phyloP scores from a whole-genome alignment of 2,797 vertebrate genomes.

The Uromys caudimaculatus region DNA sequence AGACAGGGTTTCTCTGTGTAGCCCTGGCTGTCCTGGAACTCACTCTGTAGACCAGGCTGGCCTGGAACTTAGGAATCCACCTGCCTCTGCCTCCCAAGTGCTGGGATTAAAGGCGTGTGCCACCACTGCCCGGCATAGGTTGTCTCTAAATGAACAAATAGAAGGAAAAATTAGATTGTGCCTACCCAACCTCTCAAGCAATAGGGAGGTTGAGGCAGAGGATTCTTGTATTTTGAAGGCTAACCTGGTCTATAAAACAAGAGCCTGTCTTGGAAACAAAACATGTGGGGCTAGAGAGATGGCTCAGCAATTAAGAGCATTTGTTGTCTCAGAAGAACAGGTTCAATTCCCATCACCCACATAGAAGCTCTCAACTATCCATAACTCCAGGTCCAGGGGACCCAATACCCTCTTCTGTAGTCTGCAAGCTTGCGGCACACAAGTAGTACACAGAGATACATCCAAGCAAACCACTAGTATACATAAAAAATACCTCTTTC shows the following conservation, averaged over 20 bases:
- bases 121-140: too few species aligned
- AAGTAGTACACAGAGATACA: background rate
- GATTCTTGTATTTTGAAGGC: background rate
- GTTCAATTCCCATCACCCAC: background rate
- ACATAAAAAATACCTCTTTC: background rate
- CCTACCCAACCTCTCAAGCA: background rate
- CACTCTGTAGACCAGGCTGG: too few species aligned
- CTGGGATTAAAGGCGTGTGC: too few species aligned
- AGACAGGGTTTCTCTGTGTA: too few species aligned
- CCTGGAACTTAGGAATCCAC: too few species aligned
- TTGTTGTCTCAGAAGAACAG: background rate
- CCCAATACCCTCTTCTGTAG: background rate
- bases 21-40: too few species aligned
- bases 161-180: background rate
- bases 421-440: background rate
- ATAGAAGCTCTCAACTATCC: background rate
- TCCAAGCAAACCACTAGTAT: background rate
- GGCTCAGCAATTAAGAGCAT: background rate
- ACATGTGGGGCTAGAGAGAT: background rate
- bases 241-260: background rate
- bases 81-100: too few species aligned
- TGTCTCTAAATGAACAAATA: background rate
- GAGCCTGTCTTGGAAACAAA: background rate
- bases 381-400: background rate
- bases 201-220: background rate